A percentile compares a stretch with the other conserved stretches of the same genome.
phyloP scores from a whole-genome alignment of 2,888 invertebrate genomes.

The Lepidochitona cinerea region DNA sequence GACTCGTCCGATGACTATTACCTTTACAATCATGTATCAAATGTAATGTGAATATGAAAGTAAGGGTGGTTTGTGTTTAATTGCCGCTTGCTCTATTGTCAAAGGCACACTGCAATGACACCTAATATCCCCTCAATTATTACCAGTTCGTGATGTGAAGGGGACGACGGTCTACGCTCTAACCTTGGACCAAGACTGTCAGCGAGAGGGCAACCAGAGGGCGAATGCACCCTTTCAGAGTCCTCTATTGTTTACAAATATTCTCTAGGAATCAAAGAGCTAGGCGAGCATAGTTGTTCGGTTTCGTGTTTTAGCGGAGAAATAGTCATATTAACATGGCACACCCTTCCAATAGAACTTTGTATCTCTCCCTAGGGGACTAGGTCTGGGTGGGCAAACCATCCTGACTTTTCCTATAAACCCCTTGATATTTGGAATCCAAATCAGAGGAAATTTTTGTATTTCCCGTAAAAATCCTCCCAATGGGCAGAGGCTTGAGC shows the following conservation, averaged over 20 bases:
- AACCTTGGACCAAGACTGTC: background rate
- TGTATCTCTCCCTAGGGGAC: too few species aligned
- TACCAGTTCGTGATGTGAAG: background rate
- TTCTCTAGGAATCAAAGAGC: background rate
- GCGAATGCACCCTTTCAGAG: background rate
- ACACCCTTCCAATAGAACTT: too few species aligned
- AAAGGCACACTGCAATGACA: background rate
- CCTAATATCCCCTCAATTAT: background rate
- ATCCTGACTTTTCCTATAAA: too few species aligned
- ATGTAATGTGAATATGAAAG: background rate
- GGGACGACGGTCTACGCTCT: background rate
- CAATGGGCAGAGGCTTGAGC: too few species aligned
- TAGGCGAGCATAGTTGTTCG: background rate
- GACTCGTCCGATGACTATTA: background rate
- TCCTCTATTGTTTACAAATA: slow-evolving; percentile 5
- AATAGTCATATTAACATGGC: background rate
- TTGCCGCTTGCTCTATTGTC: background rate
- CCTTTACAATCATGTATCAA: slow-evolving; percentile 7
- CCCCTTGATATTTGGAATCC: too few species aligned
- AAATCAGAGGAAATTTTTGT: too few species aligned
- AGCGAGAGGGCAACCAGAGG: background rate
- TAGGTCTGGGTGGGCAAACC: too few species aligned
- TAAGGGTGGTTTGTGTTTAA: background rate
- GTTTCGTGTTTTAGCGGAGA: background rate
- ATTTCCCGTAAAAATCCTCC: too few species aligned